Base-by-base conservation (phyloP, 2,888 invertebrate species). In the Drosophila austrosaltans region DNA sequence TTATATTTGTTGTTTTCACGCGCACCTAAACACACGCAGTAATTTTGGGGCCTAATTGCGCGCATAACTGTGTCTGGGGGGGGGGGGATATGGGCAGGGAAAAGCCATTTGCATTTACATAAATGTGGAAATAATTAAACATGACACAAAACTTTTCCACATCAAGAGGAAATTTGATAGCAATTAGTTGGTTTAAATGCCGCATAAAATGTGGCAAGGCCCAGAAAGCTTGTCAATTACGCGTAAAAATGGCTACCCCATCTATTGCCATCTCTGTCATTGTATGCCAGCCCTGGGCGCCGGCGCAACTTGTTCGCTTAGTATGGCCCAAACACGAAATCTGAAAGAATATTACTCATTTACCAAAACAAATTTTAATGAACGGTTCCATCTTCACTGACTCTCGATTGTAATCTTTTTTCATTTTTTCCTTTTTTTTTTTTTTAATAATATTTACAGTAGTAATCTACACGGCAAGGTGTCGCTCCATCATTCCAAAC, bases 161-260 rank as follows among this genome's bases (percentile, higher is more conserved):
- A 67, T 78, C 53, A 62, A 36, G 68, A 84, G 79, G 77, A 85
- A 88, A 89, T 86, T 82, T 67, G 22, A 62, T 32, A 44, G 79
- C 81, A 89, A 91, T 91, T 90, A 91, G 81, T 80, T 76, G 78
- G 90, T 89, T 91, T 90, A 90, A 90, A 80, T 89, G 89, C 91
- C 90, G 90, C 87, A 85, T 90, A 90, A 90, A 90, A 87, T 85
- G 72, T 78, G 75, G 62, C 74, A 80, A 68, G 75, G 67, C 79
- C 77, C 68, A 44, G 36, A 70, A 66, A 72, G 66, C 62, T 75
- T 81, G 84, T 81, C 86, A 82, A 87, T 79, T 79, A 73, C 70
- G 68, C 86, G 67, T 82, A 85, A 89, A 64, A 10, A 57, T 57
- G 48, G 48, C 25, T 63, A 53, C 59, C 59, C 62, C 62, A 40